A percentile compares a stretch with the other conserved stretches of the same genome.
Evolutionary conservation across 2,113 vertebrate species (phyloP).

Genomic region (Toxostoma redivivum): DNA sequence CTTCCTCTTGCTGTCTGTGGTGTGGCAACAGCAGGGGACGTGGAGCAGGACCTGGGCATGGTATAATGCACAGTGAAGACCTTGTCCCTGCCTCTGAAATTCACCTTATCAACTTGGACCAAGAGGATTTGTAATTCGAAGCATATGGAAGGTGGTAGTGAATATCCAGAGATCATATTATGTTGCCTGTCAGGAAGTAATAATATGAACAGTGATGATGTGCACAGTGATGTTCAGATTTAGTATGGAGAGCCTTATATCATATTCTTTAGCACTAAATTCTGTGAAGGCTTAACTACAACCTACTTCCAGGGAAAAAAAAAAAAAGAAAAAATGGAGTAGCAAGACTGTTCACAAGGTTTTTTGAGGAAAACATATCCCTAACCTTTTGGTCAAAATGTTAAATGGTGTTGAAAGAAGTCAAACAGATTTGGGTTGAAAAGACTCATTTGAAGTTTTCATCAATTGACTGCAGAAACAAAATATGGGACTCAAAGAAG

Average conservation of each 20-base stretch:
- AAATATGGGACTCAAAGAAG: neutral
- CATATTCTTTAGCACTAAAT: neutral
- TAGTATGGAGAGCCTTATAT: neutral
- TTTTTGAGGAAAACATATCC: neutral
- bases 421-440: neutral
- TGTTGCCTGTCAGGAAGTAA: neutral
- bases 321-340: neutral
- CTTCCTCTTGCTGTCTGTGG: neutral
- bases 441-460: neutral
- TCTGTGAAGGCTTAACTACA: neutral
- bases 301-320: accelerated
- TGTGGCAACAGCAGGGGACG: accelerated
- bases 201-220: neutral
- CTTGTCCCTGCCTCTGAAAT: neutral
- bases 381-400: neutral
- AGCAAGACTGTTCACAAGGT: neutral
- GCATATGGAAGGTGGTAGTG: neutral
- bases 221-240: neutral
- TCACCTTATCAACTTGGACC: neutral
- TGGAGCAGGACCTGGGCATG: neutral
- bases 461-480: neutral
- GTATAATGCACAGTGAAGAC: neutral
- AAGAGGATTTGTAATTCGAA: neutral
- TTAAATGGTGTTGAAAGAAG: neutral
- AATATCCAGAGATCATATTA: neutral